These are phyloP conservation scores for Spea bombifrons DNA, from an alignment of 2,113 vertebrate genomes.

Conservation along the genomic window DNA sequence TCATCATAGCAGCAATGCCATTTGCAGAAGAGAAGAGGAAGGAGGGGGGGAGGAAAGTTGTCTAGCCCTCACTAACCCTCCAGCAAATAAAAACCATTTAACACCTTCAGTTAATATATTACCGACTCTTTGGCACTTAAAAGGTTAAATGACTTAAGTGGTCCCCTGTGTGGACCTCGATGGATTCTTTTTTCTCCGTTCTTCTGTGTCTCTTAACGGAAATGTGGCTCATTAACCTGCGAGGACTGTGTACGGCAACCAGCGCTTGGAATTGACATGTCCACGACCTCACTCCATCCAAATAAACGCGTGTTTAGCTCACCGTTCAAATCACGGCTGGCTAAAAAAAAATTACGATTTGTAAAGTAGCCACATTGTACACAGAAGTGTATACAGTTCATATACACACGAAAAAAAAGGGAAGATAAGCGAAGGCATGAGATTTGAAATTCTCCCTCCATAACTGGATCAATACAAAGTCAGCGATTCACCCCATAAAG, in stretches of 20 bases:
- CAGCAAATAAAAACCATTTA: constrained; percentile 97
- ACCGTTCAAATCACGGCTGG: no score
- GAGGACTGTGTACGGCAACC: constrained; percentile 24
- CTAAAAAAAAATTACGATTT: no score
- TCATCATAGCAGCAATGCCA: constrained; percentile 98
- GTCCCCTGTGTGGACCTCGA: constrained; percentile 36
- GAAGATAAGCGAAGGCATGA: no score
- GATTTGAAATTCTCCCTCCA: no score
- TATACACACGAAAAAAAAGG: no score
- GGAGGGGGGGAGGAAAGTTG: constrained; percentile 56
- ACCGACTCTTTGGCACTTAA: constrained; percentile 36
- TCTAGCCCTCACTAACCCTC: constrained; percentile 90
- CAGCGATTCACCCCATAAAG: no score
- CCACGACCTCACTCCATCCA: neutral
- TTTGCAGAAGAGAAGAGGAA: constrained; percentile 83
- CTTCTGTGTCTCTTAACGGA: constrained; percentile 14
- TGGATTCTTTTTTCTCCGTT: neutral
- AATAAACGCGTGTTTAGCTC: neutral
- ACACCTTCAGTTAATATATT: constrained; percentile 48
- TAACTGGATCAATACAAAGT: no score
- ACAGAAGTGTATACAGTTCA: no score
- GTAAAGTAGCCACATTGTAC: no score
- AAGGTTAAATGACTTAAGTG: constrained; percentile 48
- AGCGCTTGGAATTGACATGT: constrained; percentile 17
- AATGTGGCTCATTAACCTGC: constrained; percentile 45